Evolutionary conservation across 2,113 vertebrate genomes (phyloP), one percentile per base, ranked within the genome.

Genomic region (Perognathus longimembris): DNA sequence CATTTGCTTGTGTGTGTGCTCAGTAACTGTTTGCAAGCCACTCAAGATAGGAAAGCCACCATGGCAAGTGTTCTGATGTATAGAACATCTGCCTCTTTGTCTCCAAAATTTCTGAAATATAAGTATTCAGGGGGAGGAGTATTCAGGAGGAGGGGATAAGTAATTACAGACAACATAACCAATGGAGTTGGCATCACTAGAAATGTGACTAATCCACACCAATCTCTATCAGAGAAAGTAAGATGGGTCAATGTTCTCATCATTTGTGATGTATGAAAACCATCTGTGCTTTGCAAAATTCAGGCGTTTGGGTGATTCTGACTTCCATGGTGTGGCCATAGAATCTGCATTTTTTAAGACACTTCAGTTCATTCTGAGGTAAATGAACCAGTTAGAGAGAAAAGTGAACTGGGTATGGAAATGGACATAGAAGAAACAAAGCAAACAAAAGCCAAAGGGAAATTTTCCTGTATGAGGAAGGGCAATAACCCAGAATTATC

Each of bases 321-420:
- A 50, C 24, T 95, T 14, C 15, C 70, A 54, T 14, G 57, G 22
- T 34, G 1, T 20, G 12, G 6, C 17, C 38, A 70, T 73, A 30
- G 32, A 64, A 70, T 89, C 38, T 83, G 34, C 45, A 76, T 83
- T 78, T 12, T 32, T 84, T 66, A 79, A 87, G 86, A 80, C 4
- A 20, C 10, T 7, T 67, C 50, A 6, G 0, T 34, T 79, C 36
- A 40, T 94, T 61, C n/a, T 5, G 9, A 30, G 61, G 18, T 3
- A 12, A 59, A 36, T 3, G 10, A 87, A 7, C 21, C 30, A 8
- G 59, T 54, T 3, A 54, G 14, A 54, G 50, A 18, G 50, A 54
- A 54, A 54, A 61, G 77, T 64, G 32, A 88, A 34, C 12, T 34
- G 1, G 36, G 32, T 26, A 1, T 42, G n/a, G n/a, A 66, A 66